A percentile compares a stretch with the other conserved stretches of the same genome.
Evolutionary conservation across 2,888 invertebrate genomes (phyloP).

Genomic region (Tipula lateralis): DNA sequence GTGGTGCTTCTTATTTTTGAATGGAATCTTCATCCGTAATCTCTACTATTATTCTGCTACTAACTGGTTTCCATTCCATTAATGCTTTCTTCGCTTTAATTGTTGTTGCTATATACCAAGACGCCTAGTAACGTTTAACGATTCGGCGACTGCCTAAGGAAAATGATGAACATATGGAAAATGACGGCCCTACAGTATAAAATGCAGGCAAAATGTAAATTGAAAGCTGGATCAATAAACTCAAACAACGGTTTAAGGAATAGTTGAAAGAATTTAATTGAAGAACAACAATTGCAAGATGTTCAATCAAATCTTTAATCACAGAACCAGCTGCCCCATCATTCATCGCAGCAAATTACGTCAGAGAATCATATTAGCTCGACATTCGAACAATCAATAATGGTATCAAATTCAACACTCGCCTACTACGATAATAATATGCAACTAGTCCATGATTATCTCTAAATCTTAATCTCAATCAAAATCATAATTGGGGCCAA

Average conservation of each 20-base stretch:
- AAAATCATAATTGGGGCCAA: background rate
- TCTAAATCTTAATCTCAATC: background rate
- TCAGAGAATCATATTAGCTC: background rate
- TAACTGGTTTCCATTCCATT: too few relatives aligned
- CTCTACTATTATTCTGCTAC: too few relatives aligned
- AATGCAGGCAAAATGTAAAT: slow-evolving; percentile 78
- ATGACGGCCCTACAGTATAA: slow-evolving; percentile 88
- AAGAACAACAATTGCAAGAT: background rate
- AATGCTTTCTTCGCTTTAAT: too few relatives aligned
- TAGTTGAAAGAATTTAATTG: slow-evolving; percentile 33
- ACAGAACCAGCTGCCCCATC: background rate
- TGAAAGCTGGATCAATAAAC: slow-evolving; percentile 43
- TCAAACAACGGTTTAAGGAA: background rate
- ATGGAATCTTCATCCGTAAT: too few relatives aligned
- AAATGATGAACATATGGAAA: slow-evolving; percentile 90
- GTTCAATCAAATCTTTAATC: background rate
- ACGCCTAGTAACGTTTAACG: slow-evolving; percentile 75
- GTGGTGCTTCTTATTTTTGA: too few relatives aligned
- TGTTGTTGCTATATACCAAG: too few relatives aligned
- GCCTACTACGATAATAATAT: background rate
- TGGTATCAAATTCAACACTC: background rate
- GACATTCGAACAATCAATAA: background rate
- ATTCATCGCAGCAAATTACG: background rate
- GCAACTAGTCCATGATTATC: background rate
- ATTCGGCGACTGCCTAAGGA: slow-evolving; percentile 89